Evolutionary conservation across 2,113 vertebrate species (phyloP).

Genomic region (Chaetura pelagica): DNA sequence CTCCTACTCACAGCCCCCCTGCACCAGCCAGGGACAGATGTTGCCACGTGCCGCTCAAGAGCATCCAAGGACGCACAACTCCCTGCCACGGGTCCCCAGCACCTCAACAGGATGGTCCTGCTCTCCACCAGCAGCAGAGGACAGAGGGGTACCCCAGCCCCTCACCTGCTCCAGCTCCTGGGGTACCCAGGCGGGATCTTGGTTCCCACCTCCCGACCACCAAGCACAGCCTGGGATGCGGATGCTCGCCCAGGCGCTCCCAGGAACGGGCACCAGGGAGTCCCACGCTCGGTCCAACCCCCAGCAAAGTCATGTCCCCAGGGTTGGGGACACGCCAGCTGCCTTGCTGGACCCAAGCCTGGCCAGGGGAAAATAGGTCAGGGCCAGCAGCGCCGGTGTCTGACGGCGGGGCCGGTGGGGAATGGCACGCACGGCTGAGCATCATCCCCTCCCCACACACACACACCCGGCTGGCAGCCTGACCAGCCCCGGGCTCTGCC

Average conservation of each 20-base stretch:
- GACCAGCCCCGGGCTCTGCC: conserved; percentile 1
- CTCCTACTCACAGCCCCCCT: not conserved
- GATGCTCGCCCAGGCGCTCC: not conserved
- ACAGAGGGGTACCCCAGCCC: not conserved
- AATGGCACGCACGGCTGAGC: conserved; percentile 49
- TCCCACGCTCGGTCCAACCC: not conserved
- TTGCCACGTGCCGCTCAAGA: conserved; percentile 47
- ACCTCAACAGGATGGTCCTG: not conserved
- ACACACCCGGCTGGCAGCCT: not conserved
- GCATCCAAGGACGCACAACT: conserved; percentile 47
- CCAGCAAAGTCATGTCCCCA: not conserved
- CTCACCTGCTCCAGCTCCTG: not conserved
- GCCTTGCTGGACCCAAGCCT: not conserved
- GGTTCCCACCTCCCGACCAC: not conserved
- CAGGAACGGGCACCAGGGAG: not conserved
- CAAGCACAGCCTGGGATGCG: not conserved
- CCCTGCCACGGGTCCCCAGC: not conserved
- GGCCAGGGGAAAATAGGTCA: conserved; percentile 77
- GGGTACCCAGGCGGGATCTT: not conserved
- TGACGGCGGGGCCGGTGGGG: conserved; percentile 43
- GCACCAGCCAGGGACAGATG: not conserved
- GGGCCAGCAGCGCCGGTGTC: conserved; percentile 53
- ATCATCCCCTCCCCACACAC: conserved; percentile 36
- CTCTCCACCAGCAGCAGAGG: not conserved
- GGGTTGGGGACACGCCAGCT: not conserved